Base-by-base conservation (phyloP, 2,113 vertebrate genomes). In the Ranitomeya variabilis region DNA sequence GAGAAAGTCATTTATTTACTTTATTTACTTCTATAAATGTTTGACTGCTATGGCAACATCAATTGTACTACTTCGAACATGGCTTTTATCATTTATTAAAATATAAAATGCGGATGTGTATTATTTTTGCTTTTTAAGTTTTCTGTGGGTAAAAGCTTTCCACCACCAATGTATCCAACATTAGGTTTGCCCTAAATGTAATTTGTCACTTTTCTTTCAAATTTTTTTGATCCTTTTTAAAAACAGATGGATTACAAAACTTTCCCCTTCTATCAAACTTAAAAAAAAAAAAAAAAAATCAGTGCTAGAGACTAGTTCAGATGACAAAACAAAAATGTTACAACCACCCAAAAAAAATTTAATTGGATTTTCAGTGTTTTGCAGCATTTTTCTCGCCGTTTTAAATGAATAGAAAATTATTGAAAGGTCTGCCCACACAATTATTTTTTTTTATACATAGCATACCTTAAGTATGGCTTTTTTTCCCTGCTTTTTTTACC, bases 301-400 rank as follows among this genome's bases (percentile, higher is more conserved):
- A 69, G 64, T 84, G 82, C 79, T 54, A 26, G 64, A 18, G 73
- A 76, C 18, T 69, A 45, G 21, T 54, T 71, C 92, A 94, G 92
- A 90, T 92, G 91, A 95, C 93, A 93, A 94, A 94, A 91, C 90
- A 92, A 92, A 93, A 92, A 31, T 31, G 26, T 31, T 31, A 31
- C 26, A 31, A 31, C 26, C 26, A 31, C 26, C 26, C 26, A 31
- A 31, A 31, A 31, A 31, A 31, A 31, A 2, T 31, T 31, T 2
- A 31, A 31, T 31, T 31, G 26, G 26, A 31, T 31, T 31, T 31
- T 31, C 26, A 31, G 26, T 31, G 26, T 31, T 31, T 31, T 31
- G 26, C 26, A 31, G 1, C 26, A 31, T 31, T 31, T 31, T 31
- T 31, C 26, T 31, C 26, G 26, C 1, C 26, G 26, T 31, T 31